Base-by-base conservation (phyloP, 2,888 invertebrate genomes). In the Lutraria lutraria region DNA sequence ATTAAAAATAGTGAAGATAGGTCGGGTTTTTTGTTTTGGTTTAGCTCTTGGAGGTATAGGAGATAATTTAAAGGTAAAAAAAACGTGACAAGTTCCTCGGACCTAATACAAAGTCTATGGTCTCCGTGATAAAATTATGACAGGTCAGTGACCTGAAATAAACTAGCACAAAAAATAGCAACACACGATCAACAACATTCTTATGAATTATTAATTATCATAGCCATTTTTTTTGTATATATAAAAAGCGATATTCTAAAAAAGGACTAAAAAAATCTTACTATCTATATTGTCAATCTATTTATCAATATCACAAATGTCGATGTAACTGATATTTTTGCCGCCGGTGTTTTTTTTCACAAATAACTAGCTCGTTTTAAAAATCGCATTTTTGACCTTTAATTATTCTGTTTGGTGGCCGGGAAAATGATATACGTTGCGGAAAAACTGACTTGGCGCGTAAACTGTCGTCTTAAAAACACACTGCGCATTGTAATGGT, bases 151-250 rank as follows among this genome's bases (percentile, higher is more conserved):
- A 63, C 21, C 21, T n/a, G 25, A 63, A 63, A n/a, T n/a, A n/a
- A n/a, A n/a, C n/a, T n/a, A n/a, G n/a, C n/a, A 63, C 63, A 63
- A n/a, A 43, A 43, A 43, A 60, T n/a, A 60, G n/a, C 60, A 60
- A 16, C 43, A 43, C 21, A 21, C 60, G 19, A n/a, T 21, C n/a
- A 68, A 68, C 21, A 25, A 68, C 63, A 68, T n/a, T n/a, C n/a
- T n/a, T n/a, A n/a, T n/a, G 25, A 13, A 2, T n/a, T 68, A 68
- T 68, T 25, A 68, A 68, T 68, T 68, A 68, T 68, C 12, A 25
- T 25, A 10, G n/a, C 25, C 6, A n/a, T n/a, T 68, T 68, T n/a
- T 68, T 68, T n/a, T 68, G 4, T 25, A 25, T 25, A 68, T 13
- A 68, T n/a, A 60, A 15, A 60, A 68, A 25, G 63, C 63, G 43